Conservation (phyloP, 2,888 invertebrate genomes). For the Geophilus truncorum region DNA sequence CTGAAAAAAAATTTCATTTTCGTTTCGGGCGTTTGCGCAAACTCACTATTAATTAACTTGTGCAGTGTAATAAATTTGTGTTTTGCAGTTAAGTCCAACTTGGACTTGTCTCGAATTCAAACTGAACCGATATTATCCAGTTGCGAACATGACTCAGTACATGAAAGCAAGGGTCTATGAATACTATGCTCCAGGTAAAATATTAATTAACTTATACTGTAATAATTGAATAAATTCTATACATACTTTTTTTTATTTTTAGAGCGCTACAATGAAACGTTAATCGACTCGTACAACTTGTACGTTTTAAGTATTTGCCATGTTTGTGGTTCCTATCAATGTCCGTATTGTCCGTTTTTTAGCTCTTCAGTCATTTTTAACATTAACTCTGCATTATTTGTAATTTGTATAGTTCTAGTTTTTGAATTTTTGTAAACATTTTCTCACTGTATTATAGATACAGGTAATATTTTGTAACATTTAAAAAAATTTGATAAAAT, state of each 20-base stretch:
- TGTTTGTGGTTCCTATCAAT: constrained; percentile 90
- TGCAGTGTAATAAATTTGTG: too few relatives aligned
- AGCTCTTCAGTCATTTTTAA: neutral
- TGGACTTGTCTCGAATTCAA: constrained; percentile 50
- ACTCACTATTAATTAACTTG: too few relatives aligned
- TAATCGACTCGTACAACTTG: constrained; percentile 79
- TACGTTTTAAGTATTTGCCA: constrained; percentile 87
- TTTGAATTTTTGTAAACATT: neutral
- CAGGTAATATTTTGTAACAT: too few relatives aligned
- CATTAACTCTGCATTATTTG: neutral
- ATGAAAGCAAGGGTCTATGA: constrained; percentile 51
- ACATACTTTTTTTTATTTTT: constrained; percentile 45
- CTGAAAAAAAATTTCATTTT: too few relatives aligned
- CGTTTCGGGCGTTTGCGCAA: too few relatives aligned
- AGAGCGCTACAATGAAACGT: constrained; percentile 88
- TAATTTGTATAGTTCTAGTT: neutral
- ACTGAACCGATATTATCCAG: constrained; percentile 51
- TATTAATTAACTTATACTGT: neutral
- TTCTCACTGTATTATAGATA: too few relatives aligned
- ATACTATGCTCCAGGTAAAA: constrained; percentile 53
- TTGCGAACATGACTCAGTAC: constrained; percentile 52
- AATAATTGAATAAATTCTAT: too few relatives aligned
- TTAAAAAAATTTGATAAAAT: too few relatives aligned
- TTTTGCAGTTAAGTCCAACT: constrained; percentile 45
- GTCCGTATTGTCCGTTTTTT: constrained; percentile 66